Evolutionary conservation across 2,113 vertebrate species (phyloP), one percentile per base, ranked within the genome.

Genomic region (Cettia cetti): DNA sequence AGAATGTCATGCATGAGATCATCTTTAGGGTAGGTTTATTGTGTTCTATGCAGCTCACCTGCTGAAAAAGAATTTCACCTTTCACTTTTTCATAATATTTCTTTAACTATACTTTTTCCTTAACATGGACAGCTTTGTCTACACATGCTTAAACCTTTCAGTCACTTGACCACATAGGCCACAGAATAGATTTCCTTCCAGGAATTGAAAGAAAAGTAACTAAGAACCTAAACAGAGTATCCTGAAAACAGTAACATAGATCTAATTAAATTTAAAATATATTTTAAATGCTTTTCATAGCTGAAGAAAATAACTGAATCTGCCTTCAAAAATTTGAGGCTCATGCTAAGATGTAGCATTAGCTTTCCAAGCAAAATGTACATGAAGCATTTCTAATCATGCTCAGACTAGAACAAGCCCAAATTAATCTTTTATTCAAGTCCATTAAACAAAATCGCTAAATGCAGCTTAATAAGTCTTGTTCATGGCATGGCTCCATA

Each of bases 101-200:
- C 24, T 81, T 39, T 59, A 68, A 45, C 20, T 84, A 28, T 37
- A 63, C 17, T 57, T 71, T 30, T 85, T 35, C 13, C 37, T 63
- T 42, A 47, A 50, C 40, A 35, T 31, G 52, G 44, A 57, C 44
- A 89, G 39, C 39, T 82, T 77, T 91, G 78, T 63, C 85, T 77
- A n/a, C 30, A 57, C 0, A 2, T 21, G 42, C 12, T 63, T 53
- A 61, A 88, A 83, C 28, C 47, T 45, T 65, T 91, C 75, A 45
- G 45, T 49, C 65, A 37, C 63, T 72, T 89, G 61, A 92, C 71
- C 54, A 87, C 7, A 6, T 31, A 77, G 83, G 54, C 87, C 82
- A 82, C 86, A 94, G 84, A 82, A 89, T 5, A 84, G n/a, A 85
- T 94, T 96, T 87, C 35, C 52, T 84, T 96, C 85, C 65, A 92